Evolutionary conservation across 2,797 vertebrate species (phyloP).

Genomic region (Danio tinwini): DNA sequence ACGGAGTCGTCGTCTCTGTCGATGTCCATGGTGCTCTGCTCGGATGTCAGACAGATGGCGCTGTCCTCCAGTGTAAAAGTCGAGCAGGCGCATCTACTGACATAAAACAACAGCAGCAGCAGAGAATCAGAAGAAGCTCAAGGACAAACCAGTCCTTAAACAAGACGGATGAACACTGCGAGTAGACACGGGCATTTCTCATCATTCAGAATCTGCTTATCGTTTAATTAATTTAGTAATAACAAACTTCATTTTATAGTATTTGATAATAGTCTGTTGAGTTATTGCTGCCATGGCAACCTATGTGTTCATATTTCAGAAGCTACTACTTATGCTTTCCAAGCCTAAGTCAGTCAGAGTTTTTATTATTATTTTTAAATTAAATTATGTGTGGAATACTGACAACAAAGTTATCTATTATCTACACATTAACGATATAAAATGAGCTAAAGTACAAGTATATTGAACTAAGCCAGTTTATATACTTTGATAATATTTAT

Average conservation of each 20-base stretch:
- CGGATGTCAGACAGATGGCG: conserved; percentile 92
- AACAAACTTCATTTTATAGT: too few relatives aligned
- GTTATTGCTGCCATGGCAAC: conserved; percentile 45
- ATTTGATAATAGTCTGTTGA: conserved; percentile 25
- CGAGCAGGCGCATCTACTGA: conserved; percentile 88
- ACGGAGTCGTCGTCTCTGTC: conserved; percentile 93
- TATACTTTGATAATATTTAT: too few relatives aligned
- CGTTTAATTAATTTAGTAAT: too few relatives aligned
- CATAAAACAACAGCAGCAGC: conserved; percentile 43
- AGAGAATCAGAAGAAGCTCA: conserved; percentile 13
- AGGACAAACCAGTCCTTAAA: conserved; percentile 18
- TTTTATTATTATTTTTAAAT: too few relatives aligned
- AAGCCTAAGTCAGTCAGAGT: too few relatives aligned
- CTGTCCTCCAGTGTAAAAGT: conserved; percentile 94
- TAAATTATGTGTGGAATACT: too few relatives aligned
- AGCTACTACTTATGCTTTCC: neutral
- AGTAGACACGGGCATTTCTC: too few relatives aligned
- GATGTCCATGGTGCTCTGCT: conserved; percentile 88
- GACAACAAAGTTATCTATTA: too few relatives aligned
- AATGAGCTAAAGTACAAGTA: too few relatives aligned
- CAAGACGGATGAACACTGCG: neutral
- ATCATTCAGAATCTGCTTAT: too few relatives aligned
- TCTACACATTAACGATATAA: too few relatives aligned
- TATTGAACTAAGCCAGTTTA: too few relatives aligned
- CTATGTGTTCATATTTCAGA: neutral